Evolutionary conservation across 2,797 vertebrate genomes (phyloP).

Genomic region (Benthosema pterotum): DNA sequence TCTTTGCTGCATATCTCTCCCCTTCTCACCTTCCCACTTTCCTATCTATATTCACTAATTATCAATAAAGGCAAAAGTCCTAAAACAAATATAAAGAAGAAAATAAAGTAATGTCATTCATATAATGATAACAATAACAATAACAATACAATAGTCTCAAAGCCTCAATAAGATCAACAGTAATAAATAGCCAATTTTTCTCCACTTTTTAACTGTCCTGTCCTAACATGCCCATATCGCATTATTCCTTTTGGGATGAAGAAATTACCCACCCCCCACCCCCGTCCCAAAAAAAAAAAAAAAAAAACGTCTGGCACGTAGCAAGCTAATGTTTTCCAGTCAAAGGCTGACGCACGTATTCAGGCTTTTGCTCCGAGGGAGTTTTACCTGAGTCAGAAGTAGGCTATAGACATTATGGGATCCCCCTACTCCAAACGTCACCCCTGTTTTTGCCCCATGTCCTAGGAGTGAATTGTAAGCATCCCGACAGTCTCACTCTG

Average conservation of each 20-base stretch:
- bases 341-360: slow-evolving; percentile 56
- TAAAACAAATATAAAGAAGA: too few relatives aligned
- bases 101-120: too few relatives aligned
- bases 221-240: slow-evolving; percentile 31
- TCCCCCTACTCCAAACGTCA: slow-evolving; percentile 37
- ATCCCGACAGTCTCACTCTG: neutral
- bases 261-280: slow-evolving; percentile 14
- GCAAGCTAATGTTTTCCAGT: slow-evolving; percentile 71
- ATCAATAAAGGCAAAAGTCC: too few relatives aligned
- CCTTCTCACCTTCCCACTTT: too few relatives aligned
- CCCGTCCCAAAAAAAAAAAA: too few relatives aligned
- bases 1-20: too few relatives aligned
- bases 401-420: slow-evolving; percentile 20
- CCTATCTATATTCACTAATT: too few relatives aligned
- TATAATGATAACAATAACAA: neutral
- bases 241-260: slow-evolving; percentile 15
- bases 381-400: slow-evolving; percentile 74
- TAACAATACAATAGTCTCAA: too few relatives aligned
- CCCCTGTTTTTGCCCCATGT: slow-evolving; percentile 30
- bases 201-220: slow-evolving; percentile 19
- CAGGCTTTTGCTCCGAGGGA: slow-evolving; percentile 50
- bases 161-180: neutral
- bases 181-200: neutral
- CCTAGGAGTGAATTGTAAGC: slow-evolving; percentile 16
- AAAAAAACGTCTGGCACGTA: slow-evolving; percentile 47